These are phyloP conservation scores for Eleginops maclovinus DNA, from an alignment of 2,113 vertebrate genomes.

Conservation along the genomic window DNA sequence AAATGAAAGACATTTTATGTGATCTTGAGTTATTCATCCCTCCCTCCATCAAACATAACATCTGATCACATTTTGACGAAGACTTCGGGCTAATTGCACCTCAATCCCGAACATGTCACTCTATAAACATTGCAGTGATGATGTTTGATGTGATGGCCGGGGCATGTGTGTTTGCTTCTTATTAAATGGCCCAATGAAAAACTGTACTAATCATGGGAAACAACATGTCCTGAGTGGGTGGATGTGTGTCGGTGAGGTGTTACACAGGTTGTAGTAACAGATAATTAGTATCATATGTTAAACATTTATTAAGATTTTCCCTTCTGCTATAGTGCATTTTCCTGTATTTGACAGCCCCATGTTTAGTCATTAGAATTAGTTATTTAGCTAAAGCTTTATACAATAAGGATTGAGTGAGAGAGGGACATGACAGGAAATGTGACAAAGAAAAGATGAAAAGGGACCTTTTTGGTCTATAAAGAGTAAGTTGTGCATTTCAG, in stretches of 20 bases:
- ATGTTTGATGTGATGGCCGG: not conserved
- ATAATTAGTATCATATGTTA: constrained; percentile 23
- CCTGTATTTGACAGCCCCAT: constrained; percentile 6
- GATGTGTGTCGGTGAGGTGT: constrained; percentile 7
- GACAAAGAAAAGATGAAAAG: not conserved
- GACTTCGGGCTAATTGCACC: not conserved
- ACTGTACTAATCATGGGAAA: constrained; percentile 1
- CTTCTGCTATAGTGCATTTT: constrained; percentile 8
- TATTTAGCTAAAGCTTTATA: constrained; percentile 37
- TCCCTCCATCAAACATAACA: constrained; percentile 11
- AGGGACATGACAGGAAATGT: not conserved
- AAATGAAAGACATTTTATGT: not conserved
- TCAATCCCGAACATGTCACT: constrained; percentile 34
- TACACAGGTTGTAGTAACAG: not conserved
- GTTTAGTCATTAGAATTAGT: constrained; percentile 43
- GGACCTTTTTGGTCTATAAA: not conserved
- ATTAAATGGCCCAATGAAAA: constrained; percentile 25
- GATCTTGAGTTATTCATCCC: constrained; percentile 25
- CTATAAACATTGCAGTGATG: constrained; percentile 22
- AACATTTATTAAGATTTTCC: constrained; percentile 17
- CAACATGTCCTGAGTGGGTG: constrained; percentile 13
- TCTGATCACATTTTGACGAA: constrained; percentile 16
- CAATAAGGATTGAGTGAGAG: constrained; percentile 17
- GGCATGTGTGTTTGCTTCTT: constrained; percentile 11
- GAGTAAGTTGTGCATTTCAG: constrained; percentile 23